Evolutionary conservation across 2,888 invertebrate genomes (phyloP).

Genomic region (Microctonus aethiopoides): DNA sequence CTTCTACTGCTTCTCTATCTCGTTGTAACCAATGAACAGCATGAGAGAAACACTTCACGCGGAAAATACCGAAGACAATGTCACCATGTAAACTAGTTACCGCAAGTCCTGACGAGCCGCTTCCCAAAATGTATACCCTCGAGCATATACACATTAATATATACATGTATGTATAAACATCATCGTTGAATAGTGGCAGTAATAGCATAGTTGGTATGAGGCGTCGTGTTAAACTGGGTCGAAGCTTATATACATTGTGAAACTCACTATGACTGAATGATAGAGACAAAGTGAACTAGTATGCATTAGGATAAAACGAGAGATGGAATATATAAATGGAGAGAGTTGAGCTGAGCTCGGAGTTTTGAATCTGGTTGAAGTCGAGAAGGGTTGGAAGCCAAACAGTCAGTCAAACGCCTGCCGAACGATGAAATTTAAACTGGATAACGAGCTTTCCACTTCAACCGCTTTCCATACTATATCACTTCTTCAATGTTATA

Average conservation of each 20-base stretch:
- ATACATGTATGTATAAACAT: not conserved
- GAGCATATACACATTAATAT: conserved; percentile 30
- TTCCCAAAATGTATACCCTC: conserved; percentile 37
- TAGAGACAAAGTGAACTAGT: not conserved
- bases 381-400: conserved; percentile 35
- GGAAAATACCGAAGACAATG: conserved; percentile 25
- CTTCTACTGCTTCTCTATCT: not conserved
- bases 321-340: too few species aligned
- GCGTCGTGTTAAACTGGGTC: conserved; percentile 38
- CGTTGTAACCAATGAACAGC: not conserved
- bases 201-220: not conserved
- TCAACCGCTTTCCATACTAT: not conserved
- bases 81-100: conserved; percentile 35
- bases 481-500: not conserved
- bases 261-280: conserved; percentile 8
- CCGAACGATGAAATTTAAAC: conserved; percentile 26
- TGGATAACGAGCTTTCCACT: conserved; percentile 12
- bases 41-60: conserved; percentile 2
- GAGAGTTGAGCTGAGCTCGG: too few species aligned
- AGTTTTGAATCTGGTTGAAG: conserved; percentile 21
- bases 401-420: conserved; percentile 38
- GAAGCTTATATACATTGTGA: conserved; percentile 37
- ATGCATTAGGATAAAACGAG: not conserved
- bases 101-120: conserved; percentile 30
- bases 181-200: conserved; percentile 1